These are phyloP conservation scores for Wiebesia pumilae DNA, from an alignment of 1,140 invertebrate species.

Conservation along the genomic window DNA sequence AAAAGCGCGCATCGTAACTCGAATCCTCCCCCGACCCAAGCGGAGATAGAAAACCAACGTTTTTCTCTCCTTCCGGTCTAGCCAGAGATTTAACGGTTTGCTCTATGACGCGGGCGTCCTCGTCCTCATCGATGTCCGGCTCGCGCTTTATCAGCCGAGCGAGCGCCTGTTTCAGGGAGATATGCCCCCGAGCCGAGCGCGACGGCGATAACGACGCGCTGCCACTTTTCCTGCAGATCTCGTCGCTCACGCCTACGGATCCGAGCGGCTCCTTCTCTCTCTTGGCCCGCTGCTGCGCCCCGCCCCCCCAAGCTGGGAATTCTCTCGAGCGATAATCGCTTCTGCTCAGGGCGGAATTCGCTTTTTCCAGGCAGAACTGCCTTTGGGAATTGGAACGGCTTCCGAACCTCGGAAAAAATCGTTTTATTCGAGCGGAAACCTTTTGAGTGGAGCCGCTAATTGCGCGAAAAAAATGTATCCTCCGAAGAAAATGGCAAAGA, in stretches of 20 bases:
- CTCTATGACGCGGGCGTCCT: not conserved
- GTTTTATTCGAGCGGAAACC: not conserved
- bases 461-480: constrained; percentile 21
- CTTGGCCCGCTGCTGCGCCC: not conserved
- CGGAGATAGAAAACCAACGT: not conserved
- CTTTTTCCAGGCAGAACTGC: not conserved
- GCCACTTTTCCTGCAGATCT: not conserved
- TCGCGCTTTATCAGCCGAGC: not conserved
- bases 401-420: not conserved
- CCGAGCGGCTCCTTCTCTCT: not conserved
- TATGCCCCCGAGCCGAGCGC: not conserved
- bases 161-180: constrained; percentile 6
- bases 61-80: constrained; percentile 10
- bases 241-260: not conserved
- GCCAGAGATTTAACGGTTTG: constrained; percentile 1
- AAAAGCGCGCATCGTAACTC: not conserved
- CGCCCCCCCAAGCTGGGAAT: not conserved
- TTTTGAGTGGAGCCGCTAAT: not conserved
- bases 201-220: constrained; percentile 1
- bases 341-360: not conserved
- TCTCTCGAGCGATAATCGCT: not conserved
- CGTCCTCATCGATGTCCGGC: constrained; percentile 14
- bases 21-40: not conserved
- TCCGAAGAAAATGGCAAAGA: not conserved
- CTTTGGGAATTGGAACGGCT: too few species aligned